Evolutionary conservation across 2,113 vertebrate genomes (phyloP).

Genomic region (Hystrix brachyura): DNA sequence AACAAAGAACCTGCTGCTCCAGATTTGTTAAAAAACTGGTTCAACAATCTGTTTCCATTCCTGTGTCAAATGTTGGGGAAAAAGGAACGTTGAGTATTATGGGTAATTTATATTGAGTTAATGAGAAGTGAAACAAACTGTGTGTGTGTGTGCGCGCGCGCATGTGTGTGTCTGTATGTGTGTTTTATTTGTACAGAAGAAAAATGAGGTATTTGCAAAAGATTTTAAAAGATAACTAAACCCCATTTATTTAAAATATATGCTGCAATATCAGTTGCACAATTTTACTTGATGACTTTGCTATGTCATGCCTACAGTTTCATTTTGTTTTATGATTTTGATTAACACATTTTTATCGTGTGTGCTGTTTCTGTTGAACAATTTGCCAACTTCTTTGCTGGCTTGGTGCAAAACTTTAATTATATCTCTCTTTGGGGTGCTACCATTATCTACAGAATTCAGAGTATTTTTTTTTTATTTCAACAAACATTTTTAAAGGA

Average conservation of each 20-base stretch:
- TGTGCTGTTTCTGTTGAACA: not conserved
- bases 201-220: constrained; percentile 39
- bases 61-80: constrained; percentile 40
- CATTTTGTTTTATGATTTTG: constrained; percentile 29
- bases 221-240: constrained; percentile 35
- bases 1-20: constrained; percentile 68
- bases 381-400: constrained; percentile 35
- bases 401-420: constrained; percentile 21
- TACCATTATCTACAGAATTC: not conserved
- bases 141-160: not conserved
- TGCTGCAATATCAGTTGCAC: not conserved
- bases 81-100: constrained; percentile 40
- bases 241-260: not conserved
- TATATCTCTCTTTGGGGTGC: not conserved
- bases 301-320: not conserved
- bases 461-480: constrained; percentile 42
- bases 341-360: not conserved
- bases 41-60: constrained; percentile 63
- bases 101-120: constrained; percentile 39
- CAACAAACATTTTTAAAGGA: not conserved
- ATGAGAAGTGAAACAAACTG: not conserved
- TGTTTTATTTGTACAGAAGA: not conserved
- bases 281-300: not conserved
- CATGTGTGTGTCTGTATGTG: not conserved
- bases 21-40: constrained; percentile 62